phyloP scores from a whole-genome alignment of 2,113 vertebrate species.

The Macrotis lagotis region DNA sequence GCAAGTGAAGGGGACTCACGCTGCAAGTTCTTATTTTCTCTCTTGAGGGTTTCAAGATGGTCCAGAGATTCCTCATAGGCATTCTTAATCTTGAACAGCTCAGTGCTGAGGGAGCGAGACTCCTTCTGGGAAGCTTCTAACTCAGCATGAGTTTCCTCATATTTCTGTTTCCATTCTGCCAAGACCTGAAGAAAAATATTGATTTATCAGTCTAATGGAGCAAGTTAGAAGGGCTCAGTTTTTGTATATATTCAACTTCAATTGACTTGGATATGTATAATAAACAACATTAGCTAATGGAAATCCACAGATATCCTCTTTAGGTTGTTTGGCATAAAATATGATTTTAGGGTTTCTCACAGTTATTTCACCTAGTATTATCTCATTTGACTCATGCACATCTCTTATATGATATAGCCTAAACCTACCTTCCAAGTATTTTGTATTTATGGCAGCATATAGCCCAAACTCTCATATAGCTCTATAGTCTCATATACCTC shows the following conservation, averaged over 20 bases:
- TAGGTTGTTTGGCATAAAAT: background rate
- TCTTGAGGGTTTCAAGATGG: slow-evolving; percentile 87
- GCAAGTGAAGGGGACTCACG: slow-evolving; percentile 76
- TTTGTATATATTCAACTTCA: background rate
- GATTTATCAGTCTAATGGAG: slow-evolving; percentile 8
- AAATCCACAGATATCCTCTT: background rate
- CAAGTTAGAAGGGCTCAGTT: background rate
- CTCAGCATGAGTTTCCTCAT: slow-evolving; percentile 85
- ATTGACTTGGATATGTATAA: background rate
- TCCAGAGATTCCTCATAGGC: slow-evolving; percentile 89
- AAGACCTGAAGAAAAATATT: slow-evolving; percentile 78
- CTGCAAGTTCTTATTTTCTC: slow-evolving; percentile 89
- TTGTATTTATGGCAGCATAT: background rate
- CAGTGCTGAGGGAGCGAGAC: slow-evolving; percentile 86
- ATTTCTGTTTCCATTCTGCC: slow-evolving; percentile 89
- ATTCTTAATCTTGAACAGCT: slow-evolving; percentile 88
- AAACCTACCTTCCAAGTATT: background rate
- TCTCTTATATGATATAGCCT: background rate
- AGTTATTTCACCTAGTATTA: background rate
- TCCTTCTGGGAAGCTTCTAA: slow-evolving; percentile 90
- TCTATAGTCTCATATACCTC: background rate
- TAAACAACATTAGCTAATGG: background rate
- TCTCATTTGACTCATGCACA: background rate
- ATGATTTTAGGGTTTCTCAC: background rate
- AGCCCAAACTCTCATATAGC: background rate